Base-by-base conservation (phyloP, 2,113 vertebrate species). In the Reinhardtius hippoglossoides region DNA sequence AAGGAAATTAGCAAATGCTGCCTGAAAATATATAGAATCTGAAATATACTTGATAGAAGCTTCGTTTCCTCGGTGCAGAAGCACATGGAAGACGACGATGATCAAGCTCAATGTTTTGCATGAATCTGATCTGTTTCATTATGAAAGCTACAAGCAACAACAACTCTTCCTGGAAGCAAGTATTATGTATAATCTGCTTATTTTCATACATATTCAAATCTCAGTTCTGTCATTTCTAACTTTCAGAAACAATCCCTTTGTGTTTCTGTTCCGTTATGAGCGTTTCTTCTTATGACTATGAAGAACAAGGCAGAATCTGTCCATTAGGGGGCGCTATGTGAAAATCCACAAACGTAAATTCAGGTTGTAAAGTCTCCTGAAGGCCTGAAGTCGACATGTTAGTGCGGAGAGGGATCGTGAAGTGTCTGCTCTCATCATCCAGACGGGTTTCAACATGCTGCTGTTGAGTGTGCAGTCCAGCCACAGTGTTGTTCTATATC, bases 61-160 rank as follows among this genome's bases (percentile, higher is more conserved):
- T 77, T 65, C 59, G 37, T 27, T 80, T 40, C 15, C 6, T 67
- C n/a, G 18, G 16, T 31, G 31, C 31, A 31, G 5, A 27, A 31
- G 31, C 78, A 71, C 82, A 60, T 75, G 92, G 89, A 91, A 91
- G 92, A 92, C 83, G 6, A 77, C 0, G 79, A 76, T 67, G 46
- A 78, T 57, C 44, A 65, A 76, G 57, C 57, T 60, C 5, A 24
- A 79, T 21, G 27, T 21, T 66, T 37, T 23, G 54, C 62, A 78
- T 10, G 67, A 61, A 69, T n/a, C n/a, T n/a, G n/a, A 54, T 67
- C 4, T 35, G 24, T 64, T 71, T 6, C 4, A 24, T 50, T 8
- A 52, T 20, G 23, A 63, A 20, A 31, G 66, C 74, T 86, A 76
- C 71, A 16, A 52, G 69, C 21, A 57, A 76, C 60, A 46, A 58